phyloP scores from a whole-genome alignment of 2,888 invertebrate species.

The Prosopocoilus inquinatus region DNA sequence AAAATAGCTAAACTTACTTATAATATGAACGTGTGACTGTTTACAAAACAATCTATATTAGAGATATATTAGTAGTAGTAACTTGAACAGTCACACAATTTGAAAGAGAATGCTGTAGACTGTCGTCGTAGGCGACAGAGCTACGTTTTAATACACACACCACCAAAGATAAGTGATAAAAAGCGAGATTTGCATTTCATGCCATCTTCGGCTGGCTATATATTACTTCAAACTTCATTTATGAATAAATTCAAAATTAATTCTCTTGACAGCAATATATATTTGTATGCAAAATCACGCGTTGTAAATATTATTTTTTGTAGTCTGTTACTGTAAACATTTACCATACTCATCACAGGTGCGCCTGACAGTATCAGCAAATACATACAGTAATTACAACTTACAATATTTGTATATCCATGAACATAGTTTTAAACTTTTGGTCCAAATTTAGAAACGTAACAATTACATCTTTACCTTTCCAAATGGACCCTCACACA shows the following conservation, averaged over 20 bases:
- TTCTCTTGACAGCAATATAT: conserved; percentile 1
- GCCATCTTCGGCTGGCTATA: background rate
- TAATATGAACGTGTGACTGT: conserved; percentile 20
- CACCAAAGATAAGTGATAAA: conserved; percentile 9
- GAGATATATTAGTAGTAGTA: conserved; percentile 6
- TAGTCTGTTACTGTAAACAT: background rate
- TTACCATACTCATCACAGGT: background rate
- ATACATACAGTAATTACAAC: conserved; percentile 13
- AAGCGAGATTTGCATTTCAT: background rate
- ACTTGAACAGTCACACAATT: conserved; percentile 6
- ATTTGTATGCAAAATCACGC: conserved; percentile 1
- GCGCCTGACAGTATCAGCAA: conserved; percentile 4
- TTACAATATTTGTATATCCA: background rate
- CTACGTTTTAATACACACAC: conserved; percentile 13
- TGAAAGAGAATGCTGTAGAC: conserved; percentile 1
- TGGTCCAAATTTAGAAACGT: too few species aligned
- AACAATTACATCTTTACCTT: too few species aligned
- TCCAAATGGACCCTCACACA: too few species aligned
- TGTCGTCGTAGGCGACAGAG: background rate
- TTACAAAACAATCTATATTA: conserved; percentile 18
- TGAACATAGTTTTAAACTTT: too few species aligned
- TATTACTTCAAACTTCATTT: background rate
- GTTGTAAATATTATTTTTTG: background rate
- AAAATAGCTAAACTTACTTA: conserved; percentile 33
- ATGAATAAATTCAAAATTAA: background rate